Conservation (phyloP, 2,113 vertebrate species). For the Oxyruncus cristatus region DNA sequence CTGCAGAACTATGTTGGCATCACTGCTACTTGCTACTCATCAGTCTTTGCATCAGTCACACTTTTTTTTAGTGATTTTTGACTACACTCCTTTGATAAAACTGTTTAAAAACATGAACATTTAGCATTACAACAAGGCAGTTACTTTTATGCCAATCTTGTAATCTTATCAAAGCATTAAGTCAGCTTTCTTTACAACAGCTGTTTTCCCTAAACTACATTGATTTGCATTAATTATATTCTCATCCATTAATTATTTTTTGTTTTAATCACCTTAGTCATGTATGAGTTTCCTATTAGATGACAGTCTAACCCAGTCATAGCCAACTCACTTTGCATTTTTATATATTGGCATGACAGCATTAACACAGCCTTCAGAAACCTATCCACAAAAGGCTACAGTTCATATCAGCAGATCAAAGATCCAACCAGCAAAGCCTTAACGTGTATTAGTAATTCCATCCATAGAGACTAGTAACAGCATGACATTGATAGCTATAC, state of each 20-base stretch:
- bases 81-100: not conserved
- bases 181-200: not conserved
- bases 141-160: not conserved
- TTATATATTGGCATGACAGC: not conserved
- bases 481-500: not conserved
- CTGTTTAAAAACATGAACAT: not conserved
- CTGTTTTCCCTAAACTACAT: constrained; percentile 2
- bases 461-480: not conserved
- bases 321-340: not conserved
- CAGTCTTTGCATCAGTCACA: not conserved
- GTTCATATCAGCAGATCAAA: not conserved
- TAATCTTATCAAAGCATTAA: constrained; percentile 37
- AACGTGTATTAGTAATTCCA: not conserved
- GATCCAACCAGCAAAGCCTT: not conserved
- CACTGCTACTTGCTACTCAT: not conserved
- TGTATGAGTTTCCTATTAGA: not conserved
- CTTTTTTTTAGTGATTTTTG: not conserved
- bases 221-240: not conserved
- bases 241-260: not conserved
- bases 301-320: not conserved
- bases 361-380: not conserved
- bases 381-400: not conserved
- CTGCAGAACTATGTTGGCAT: not conserved
- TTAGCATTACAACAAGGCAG: not conserved
- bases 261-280: not conserved